Conservation (phyloP, 2,888 invertebrate species). For the Hydrotaea cyrtoneurina region DNA sequence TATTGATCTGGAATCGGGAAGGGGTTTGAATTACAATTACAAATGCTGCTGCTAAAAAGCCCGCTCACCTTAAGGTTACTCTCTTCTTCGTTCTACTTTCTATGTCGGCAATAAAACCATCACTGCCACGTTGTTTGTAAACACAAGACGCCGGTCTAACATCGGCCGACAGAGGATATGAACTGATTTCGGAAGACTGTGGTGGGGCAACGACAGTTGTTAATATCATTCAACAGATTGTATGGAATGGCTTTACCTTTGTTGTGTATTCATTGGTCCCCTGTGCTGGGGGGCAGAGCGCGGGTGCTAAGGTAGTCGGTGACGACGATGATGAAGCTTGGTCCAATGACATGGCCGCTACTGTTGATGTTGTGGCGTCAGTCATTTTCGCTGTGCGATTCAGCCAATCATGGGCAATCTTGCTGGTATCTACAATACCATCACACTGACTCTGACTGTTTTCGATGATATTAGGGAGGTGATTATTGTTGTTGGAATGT, state of each 20-base stretch:
- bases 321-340: constrained; percentile 49
- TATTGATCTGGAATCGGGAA: constrained; percentile 78
- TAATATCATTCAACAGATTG: background rate
- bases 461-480: constrained; percentile 56
- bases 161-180: constrained; percentile 77
- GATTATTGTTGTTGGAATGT: constrained; percentile 80
- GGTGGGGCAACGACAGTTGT: background rate
- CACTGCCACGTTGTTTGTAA: constrained; percentile 75
- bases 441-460: constrained; percentile 67
- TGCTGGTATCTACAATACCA: constrained; percentile 60
- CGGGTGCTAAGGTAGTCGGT: constrained; percentile 59
- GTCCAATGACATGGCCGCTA: constrained; percentile 22
- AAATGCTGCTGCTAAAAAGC: too few species aligned
- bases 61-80: constrained; percentile 89
- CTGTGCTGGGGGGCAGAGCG: constrained; percentile 53
- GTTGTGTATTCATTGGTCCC: constrained; percentile 73
- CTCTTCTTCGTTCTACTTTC: constrained; percentile 91
- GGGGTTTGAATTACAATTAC: too few species aligned
- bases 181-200: constrained; percentile 77
- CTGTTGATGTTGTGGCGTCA: constrained; percentile 46
- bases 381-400: constrained; percentile 53
- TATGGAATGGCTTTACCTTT: too few species aligned
- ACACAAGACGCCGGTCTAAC: constrained; percentile 66
- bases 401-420: constrained; percentile 63
- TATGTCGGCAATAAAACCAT: constrained; percentile 83